Evolutionary conservation across 2,888 invertebrate species (phyloP).

Genomic region (Apamea crenata): DNA sequence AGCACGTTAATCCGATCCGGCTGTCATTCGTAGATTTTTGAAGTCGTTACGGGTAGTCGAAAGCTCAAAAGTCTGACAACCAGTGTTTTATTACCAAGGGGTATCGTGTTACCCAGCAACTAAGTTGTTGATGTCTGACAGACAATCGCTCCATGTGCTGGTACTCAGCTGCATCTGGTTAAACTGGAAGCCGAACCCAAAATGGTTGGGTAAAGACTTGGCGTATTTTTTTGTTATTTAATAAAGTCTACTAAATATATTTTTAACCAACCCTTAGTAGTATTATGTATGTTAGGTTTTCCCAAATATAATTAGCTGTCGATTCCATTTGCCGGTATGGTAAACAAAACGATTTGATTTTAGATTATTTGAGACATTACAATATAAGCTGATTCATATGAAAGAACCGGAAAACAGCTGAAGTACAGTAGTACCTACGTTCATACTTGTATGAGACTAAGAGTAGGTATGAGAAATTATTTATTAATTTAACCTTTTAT

Average conservation of each 20-base stretch:
- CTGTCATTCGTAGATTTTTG: background rate
- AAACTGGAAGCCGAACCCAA: background rate
- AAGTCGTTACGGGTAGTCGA: background rate
- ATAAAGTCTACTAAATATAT: background rate
- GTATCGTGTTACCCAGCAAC: too few relatives aligned
- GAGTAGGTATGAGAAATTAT: too few relatives aligned
- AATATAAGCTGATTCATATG: background rate
- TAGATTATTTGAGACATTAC: background rate
- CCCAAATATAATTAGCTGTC: background rate
- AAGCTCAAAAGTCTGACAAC: background rate
- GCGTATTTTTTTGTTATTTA: background rate
- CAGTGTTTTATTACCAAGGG: background rate
- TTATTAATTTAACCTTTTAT: too few relatives aligned
- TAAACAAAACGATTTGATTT: constrained; percentile 8
- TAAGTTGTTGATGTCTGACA: background rate
- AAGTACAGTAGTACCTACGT: background rate
- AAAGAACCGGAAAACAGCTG: background rate
- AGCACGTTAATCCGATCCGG: too few relatives aligned
- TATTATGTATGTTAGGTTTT: too few relatives aligned
- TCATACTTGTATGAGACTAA: background rate
- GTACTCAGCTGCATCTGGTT: background rate
- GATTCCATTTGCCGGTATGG: background rate
- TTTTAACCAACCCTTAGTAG: background rate
- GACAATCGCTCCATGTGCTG: background rate
- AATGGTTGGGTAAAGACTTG: background rate